Base-by-base conservation (phyloP, 1,140 invertebrate genomes). In the Ceratina japonica region DNA sequence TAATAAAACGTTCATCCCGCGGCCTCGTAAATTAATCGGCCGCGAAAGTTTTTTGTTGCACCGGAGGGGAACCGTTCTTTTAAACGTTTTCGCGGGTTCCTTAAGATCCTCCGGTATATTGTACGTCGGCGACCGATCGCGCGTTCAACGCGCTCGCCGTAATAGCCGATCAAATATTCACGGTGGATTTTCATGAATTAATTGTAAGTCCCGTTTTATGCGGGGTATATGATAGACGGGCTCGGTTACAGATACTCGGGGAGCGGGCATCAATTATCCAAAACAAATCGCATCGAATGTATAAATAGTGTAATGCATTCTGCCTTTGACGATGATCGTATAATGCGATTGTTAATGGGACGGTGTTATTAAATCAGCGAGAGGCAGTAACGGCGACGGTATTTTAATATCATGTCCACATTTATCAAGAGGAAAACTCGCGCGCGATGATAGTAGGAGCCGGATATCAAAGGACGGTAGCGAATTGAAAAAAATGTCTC, bases 1-100 rank as follows among this genome's bases (percentile, higher is more conserved):
- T 44, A 75, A 75, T 68, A 49, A 75, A 65, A 3, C 51, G 52
- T 37, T 16, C 31, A 13, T 22, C 49, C 58, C 49, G 31, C 52
- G 61, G 15, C 51, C 31, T 76, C 22, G 51, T 59, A 62, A 51
- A 68, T 54, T 54, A 56, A 66, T 66, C 52, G 3, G 7, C 56
- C 15, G 49, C 3, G 1, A 51, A 49, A 18, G 10, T 37, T 37
- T 64, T 31, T 49, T 20, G 13, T 20, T 13, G 27, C 27, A 31
- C 27, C 27, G 4, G 4, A 44, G 37, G 37, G 0, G 37, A 44
- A 44, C 3, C 10, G 10, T 44, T 44, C 37, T 44, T 44, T 44
- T 0, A 44, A 44, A 20, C 20, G 63, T 51, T 51, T 20, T 10
- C 56, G 44, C 4, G 1, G 5, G 22, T 0, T 3, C 15, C 8